phyloP scores from a whole-genome alignment of 2,797 vertebrate species.

The Mareca penelope region DNA sequence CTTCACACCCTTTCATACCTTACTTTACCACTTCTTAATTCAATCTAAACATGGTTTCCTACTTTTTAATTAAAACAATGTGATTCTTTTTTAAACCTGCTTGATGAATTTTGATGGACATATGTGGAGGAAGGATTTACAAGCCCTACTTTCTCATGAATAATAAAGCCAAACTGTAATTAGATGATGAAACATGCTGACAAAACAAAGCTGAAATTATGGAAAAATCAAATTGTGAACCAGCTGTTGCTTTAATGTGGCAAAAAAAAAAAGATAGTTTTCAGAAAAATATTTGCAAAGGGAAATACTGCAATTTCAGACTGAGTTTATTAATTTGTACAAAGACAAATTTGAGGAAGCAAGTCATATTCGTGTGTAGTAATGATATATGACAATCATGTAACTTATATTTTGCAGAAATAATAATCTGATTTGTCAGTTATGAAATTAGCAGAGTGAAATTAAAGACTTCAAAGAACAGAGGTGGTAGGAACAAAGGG shows the following conservation, averaged over 20 bases:
- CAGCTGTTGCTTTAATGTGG: not conserved
- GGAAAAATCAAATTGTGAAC: not conserved
- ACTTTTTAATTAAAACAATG: conserved; percentile 9
- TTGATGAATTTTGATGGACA: conserved; percentile 6
- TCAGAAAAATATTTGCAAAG: not conserved
- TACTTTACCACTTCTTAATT: conserved; percentile 8
- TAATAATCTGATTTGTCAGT: not conserved
- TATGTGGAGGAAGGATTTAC: conserved; percentile 20
- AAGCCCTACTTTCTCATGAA: not conserved
- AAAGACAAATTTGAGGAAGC: not conserved
- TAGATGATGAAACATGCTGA: conserved; percentile 6
- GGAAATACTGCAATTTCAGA: not conserved
- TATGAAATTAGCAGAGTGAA: not conserved
- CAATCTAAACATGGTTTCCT: not conserved
- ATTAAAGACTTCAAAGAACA: not conserved
- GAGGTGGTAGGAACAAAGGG: not conserved
- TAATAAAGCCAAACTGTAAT: not conserved
- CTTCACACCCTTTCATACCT: not conserved
- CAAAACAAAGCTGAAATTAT: conserved; percentile 18
- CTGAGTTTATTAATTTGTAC: not conserved
- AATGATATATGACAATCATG: not conserved
- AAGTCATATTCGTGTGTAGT: not conserved
- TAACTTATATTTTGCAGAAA: not conserved
- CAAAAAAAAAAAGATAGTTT: not conserved
- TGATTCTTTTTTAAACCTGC: not conserved